A percentile compares a stretch with the other conserved stretches of the same genome.
Conservation (phyloP, 2,113 vertebrate genomes). For the Rostratula benghalensis region DNA sequence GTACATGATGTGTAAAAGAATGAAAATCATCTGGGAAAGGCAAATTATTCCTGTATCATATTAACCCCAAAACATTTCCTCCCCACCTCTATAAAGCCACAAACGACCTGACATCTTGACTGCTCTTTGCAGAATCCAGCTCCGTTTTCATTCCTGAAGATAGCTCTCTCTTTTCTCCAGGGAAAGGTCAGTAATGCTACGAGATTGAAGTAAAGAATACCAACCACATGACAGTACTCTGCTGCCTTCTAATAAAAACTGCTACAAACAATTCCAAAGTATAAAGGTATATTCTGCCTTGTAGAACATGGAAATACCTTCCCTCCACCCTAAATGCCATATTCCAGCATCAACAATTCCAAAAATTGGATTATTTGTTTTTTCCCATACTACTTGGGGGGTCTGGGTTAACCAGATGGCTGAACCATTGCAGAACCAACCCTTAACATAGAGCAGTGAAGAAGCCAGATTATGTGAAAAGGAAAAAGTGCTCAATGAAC, state of each 20-base stretch:
- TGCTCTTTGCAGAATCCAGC: background rate
- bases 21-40: constrained; percentile 20
- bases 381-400: background rate
- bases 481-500: background rate
- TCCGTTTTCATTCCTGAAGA: background rate
- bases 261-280: background rate
- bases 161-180: background rate
- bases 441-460: background rate
- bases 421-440: background rate
- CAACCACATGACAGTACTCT: background rate
- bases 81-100: background rate
- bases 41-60: background rate
- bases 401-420: background rate
- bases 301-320: background rate
- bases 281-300: background rate
- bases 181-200: background rate
- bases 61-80: background rate
- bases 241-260: background rate
- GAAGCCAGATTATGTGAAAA: background rate
- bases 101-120: background rate
- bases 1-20: background rate
- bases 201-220: background rate
- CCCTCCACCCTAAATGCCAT: background rate
- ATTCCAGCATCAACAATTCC: background rate
- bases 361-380: background rate